Conservation (phyloP, 1,140 invertebrate species). For the Cydia pomonella region DNA sequence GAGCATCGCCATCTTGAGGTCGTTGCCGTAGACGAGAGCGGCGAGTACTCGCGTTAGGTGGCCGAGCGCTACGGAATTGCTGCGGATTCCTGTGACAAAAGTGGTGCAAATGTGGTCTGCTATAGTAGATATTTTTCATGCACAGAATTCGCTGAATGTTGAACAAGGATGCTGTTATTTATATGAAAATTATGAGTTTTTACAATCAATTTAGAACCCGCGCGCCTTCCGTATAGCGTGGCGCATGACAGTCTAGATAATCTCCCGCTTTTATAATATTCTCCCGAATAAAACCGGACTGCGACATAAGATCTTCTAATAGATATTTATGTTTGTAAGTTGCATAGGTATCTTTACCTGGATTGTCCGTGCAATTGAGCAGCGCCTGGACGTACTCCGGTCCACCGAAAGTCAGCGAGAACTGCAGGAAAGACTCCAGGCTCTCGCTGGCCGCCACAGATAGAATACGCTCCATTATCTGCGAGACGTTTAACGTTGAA, state of each 20-base stretch:
- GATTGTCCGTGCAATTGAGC: slow-evolving; percentile 89
- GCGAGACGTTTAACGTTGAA: slow-evolving; percentile 46
- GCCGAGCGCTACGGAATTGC: slow-evolving; percentile 88
- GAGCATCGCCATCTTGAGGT: slow-evolving; percentile 96
- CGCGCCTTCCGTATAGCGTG: too few relatives aligned
- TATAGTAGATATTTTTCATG: too few relatives aligned
- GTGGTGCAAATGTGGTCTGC: neutral
- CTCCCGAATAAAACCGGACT: too few relatives aligned
- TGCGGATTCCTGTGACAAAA: slow-evolving; percentile 82
- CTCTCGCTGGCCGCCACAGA: slow-evolving; percentile 92
- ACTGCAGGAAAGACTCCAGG: slow-evolving; percentile 87
- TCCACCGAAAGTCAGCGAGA: slow-evolving; percentile 92
- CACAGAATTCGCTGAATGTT: too few relatives aligned
- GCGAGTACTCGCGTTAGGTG: slow-evolving; percentile 95
- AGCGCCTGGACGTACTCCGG: slow-evolving; percentile 92
- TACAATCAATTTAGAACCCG: too few relatives aligned
- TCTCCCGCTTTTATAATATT: too few relatives aligned
- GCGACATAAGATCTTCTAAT: too few relatives aligned
- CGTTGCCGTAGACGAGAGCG: slow-evolving; percentile 94
- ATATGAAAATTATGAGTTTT: too few relatives aligned
- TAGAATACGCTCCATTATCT: slow-evolving; percentile 96
- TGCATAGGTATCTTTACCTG: slow-evolving; percentile 54
- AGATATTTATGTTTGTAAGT: too few relatives aligned
- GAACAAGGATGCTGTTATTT: too few relatives aligned
- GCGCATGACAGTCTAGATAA: too few relatives aligned